These are phyloP conservation scores for Nudaria mundana DNA, from an alignment of 2,888 invertebrate genomes.

Conservation along the genomic window DNA sequence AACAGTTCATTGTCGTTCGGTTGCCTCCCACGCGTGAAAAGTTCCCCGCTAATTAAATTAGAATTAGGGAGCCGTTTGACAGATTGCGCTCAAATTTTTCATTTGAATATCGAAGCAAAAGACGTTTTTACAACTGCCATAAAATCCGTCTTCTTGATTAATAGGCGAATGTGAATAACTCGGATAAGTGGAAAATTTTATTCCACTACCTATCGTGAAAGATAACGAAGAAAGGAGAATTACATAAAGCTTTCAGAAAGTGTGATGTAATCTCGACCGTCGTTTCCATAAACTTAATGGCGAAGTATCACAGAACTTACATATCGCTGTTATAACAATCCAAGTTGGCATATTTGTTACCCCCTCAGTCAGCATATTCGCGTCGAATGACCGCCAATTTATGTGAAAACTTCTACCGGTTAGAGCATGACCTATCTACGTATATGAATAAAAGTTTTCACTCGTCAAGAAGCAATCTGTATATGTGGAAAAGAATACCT, in stretches of 20 bases:
- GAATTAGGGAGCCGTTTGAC: constrained; percentile 74
- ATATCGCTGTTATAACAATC: constrained; percentile 80
- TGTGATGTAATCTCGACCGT: constrained; percentile 77
- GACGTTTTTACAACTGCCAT: constrained; percentile 57
- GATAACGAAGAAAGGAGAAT: constrained; percentile 65
- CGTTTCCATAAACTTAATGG: constrained; percentile 81
- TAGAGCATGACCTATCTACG: constrained; percentile 78
- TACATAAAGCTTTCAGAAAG: constrained; percentile 77
- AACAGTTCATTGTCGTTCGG: constrained; percentile 74
- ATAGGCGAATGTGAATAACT: constrained; percentile 47
- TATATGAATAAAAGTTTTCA: constrained; percentile 73
- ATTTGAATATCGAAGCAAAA: constrained; percentile 41
- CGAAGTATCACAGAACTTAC: constrained; percentile 80
- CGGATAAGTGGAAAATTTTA: constrained; percentile 45
- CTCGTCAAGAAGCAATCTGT: constrained; percentile 73
- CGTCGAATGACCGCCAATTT: constrained; percentile 81
- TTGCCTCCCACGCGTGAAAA: constrained; percentile 67
- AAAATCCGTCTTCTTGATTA: constrained; percentile 62
- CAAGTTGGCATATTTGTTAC: constrained; percentile 81
- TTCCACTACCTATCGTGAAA: constrained; percentile 43
- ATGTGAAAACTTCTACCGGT: constrained; percentile 78
- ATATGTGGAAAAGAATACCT: constrained; percentile 68
- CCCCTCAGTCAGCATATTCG: constrained; percentile 80
- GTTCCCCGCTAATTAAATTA: constrained; percentile 74
- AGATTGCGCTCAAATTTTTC: constrained; percentile 67